phyloP scores from a whole-genome alignment of 1,140 invertebrate species.

The Trichonephila clavipes region DNA sequence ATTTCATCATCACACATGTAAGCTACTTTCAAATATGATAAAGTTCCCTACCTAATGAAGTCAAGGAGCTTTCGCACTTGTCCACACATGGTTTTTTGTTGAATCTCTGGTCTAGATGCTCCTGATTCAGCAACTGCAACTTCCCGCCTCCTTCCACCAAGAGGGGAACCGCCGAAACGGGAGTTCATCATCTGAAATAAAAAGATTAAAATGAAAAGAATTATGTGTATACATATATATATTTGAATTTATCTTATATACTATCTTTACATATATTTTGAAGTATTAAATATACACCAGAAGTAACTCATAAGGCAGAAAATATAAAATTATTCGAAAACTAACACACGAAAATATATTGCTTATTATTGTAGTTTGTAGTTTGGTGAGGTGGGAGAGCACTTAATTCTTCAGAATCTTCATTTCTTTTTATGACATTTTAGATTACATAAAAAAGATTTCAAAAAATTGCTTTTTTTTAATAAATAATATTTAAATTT shows the following conservation, averaged over 20 bases:
- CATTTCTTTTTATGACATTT: too few relatives aligned
- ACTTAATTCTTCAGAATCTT: too few relatives aligned
- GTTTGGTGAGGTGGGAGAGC: too few relatives aligned
- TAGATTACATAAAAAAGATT: too few relatives aligned
- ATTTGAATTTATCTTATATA: too few relatives aligned
- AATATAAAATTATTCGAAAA: neutral
- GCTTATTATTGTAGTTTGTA: too few relatives aligned
- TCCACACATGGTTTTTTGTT: constrained; percentile 70
- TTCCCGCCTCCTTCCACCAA: constrained; percentile 43
- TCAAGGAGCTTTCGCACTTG: constrained; percentile 64
- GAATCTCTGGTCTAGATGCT: constrained; percentile 19
- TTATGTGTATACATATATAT: too few relatives aligned
- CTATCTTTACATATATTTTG: too few relatives aligned
- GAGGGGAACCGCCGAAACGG: constrained; percentile 58
- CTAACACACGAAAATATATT: too few relatives aligned
- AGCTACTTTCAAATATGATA: neutral
- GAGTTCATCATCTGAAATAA: constrained; percentile 65
- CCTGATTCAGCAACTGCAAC: constrained; percentile 49
- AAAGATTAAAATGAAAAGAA: neutral
- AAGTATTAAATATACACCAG: too few relatives aligned
- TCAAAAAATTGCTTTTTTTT: too few relatives aligned
- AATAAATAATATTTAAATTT: too few relatives aligned
- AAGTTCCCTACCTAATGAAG: constrained; percentile 55
- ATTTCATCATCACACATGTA: neutral
- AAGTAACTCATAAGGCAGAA: neutral